These are phyloP conservation scores for Valencia hispanica DNA, from an alignment of 2,797 vertebrate species.

Conservation along the genomic window DNA sequence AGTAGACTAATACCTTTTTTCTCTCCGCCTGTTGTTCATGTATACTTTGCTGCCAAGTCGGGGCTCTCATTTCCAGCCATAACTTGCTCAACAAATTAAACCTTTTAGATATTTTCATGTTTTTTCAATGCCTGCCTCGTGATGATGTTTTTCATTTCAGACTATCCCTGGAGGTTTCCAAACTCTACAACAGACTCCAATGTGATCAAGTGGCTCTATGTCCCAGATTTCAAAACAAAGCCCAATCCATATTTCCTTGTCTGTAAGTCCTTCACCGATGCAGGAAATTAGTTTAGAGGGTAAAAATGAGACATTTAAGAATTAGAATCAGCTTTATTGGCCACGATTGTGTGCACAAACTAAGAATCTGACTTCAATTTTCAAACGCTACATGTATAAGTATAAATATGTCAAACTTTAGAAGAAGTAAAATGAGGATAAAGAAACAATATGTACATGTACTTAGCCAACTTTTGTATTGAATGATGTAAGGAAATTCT, in stretches of 20 bases:
- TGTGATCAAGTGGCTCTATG: conserved; percentile 96
- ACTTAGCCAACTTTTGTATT: too few species aligned
- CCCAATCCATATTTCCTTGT: conserved; percentile 92
- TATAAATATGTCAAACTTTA: too few species aligned
- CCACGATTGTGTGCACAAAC: not conserved
- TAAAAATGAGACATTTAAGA: not conserved
- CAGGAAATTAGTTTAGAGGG: not conserved
- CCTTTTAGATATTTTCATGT: not conserved
- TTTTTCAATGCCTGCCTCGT: not conserved
- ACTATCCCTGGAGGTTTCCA: conserved; percentile 94
- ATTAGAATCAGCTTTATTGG: not conserved
- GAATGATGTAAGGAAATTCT: too few species aligned
- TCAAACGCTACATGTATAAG: too few species aligned
- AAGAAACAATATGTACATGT: not conserved
- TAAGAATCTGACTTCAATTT: too few species aligned
- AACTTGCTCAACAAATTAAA: conserved; percentile 1
- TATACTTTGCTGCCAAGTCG: not conserved
- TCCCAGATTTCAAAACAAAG: conserved; percentile 90
- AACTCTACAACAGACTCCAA: conserved; percentile 86
- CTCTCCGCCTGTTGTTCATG: not conserved
- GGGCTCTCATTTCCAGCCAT: not conserved
- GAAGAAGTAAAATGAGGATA: too few species aligned
- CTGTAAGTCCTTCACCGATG: conserved; percentile 78
- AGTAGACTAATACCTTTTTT: not conserved
- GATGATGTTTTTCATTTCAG: conserved; percentile 74